These are phyloP conservation scores for Sesamia nonagrioides DNA, from an alignment of 1,140 invertebrate species.

Conservation along the genomic window DNA sequence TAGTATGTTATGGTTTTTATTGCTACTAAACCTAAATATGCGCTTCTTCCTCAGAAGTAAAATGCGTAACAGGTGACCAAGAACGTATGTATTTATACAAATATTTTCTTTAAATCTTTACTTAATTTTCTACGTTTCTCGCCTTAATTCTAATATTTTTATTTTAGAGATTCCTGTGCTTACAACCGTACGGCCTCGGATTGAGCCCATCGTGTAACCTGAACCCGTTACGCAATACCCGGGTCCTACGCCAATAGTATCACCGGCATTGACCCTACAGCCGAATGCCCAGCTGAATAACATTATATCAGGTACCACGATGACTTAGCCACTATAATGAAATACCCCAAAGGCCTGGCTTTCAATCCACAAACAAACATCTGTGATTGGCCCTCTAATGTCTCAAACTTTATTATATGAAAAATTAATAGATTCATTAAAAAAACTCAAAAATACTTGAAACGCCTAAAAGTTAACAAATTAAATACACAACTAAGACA, in stretches of 20 bases:
- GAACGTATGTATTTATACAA: conserved; percentile 55
- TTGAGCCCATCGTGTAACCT: no score
- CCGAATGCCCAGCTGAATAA: conserved; percentile 92
- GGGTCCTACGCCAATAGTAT: no score
- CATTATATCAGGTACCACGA: conserved; percentile 94
- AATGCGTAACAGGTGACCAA: conserved; percentile 53
- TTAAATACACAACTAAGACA: no score
- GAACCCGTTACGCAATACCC: no score
- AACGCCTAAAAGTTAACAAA: no score
- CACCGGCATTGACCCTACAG: no score
- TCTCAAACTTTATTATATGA: conserved; percentile 90
- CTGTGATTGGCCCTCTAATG: conserved; percentile 95
- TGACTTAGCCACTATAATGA: conserved; percentile 88
- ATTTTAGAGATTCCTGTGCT: conserved; percentile 82
- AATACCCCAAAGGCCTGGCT: conserved; percentile 93
- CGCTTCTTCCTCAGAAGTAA: conserved; percentile 61
- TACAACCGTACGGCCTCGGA: conserved; percentile 89
- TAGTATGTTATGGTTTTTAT: no score
- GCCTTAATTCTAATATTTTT: no score
- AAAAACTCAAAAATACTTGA: no score
- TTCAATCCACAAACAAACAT: conserved; percentile 92
- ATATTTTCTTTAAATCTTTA: background rate
- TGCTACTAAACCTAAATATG: no score
- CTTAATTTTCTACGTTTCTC: background rate
- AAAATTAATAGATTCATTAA: no score